phyloP scores from a whole-genome alignment of 1,140 invertebrate species.

The Brachionus paranguensis region DNA sequence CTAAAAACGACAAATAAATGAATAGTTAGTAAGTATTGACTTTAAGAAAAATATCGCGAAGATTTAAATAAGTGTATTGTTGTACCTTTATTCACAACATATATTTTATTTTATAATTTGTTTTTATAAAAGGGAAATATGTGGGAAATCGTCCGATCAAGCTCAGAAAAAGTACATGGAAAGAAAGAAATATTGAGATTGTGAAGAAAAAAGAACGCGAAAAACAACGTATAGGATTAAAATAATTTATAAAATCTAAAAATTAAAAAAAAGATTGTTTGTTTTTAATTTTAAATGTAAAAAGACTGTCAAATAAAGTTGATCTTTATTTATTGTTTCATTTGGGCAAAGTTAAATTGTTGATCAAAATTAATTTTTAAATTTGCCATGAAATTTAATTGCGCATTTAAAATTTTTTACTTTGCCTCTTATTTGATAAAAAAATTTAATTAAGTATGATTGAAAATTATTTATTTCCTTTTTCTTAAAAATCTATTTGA shows the following conservation, averaged over 20 bases:
- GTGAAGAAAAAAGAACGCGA: conserved; percentile 92
- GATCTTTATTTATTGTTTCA: background rate
- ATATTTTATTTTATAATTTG: background rate
- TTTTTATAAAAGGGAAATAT: conserved; percentile 62
- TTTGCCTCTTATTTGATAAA: background rate
- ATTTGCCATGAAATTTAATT: too few species aligned
- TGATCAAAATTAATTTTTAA: too few species aligned
- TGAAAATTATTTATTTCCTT: background rate
- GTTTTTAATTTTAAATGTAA: background rate
- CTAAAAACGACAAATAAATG: too few species aligned
- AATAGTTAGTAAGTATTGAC: too few species aligned
- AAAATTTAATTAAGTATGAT: background rate
- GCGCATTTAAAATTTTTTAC: too few species aligned
- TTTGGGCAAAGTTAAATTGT: too few species aligned
- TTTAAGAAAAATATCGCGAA: too few species aligned
- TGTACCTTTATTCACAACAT: too few species aligned
- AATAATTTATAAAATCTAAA: conserved; percentile 5
- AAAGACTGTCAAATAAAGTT: background rate
- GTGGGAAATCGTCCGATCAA: conserved; percentile 97
- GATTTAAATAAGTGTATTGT: background rate
- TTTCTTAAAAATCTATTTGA: background rate
- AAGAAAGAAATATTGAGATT: conserved; percentile 81
- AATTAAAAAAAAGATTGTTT: background rate
- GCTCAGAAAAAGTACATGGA: conserved; percentile 90
- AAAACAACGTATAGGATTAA: conserved; percentile 60